phyloP scores from a whole-genome alignment of 1,140 invertebrate species.

The Stegodyphus mimosarum region DNA sequence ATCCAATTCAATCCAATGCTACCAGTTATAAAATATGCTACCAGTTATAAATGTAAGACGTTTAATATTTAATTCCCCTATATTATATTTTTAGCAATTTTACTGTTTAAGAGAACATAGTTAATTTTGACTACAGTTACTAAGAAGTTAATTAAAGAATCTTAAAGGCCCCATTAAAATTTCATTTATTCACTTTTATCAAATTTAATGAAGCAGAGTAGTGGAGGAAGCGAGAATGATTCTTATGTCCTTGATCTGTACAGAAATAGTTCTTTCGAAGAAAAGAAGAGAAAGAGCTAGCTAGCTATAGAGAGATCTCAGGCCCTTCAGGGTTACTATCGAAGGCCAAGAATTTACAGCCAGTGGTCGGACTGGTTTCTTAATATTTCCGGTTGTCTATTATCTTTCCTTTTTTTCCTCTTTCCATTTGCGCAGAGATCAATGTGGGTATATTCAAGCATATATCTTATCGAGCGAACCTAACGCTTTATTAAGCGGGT shows the following conservation, averaged over 20 bases:
- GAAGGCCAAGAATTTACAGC: constrained; percentile 58
- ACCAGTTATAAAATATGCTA: too few species aligned
- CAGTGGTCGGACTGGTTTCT: constrained; percentile 52
- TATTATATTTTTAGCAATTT: too few species aligned
- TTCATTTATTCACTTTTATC: not conserved
- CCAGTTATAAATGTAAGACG: too few species aligned
- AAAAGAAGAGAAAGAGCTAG: constrained; percentile 36
- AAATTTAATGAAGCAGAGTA: constrained; percentile 15
- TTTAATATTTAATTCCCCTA: too few species aligned
- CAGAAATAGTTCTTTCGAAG: constrained; percentile 8
- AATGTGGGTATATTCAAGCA: not conserved
- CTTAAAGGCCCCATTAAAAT: not conserved
- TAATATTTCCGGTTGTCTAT: constrained; percentile 54
- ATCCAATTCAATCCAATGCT: too few species aligned
- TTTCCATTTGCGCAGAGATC: not conserved
- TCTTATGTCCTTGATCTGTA: constrained; percentile 13
- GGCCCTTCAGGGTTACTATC: constrained; percentile 50
- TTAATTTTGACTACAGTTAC: too few species aligned
- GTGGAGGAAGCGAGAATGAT: not conserved
- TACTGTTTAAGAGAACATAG: too few species aligned
- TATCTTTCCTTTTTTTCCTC: constrained; percentile 39
- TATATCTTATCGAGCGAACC: not conserved
- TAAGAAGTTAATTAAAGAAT: too few species aligned
- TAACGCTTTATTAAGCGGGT: not conserved
- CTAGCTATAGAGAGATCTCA: constrained; percentile 11